Conservation (phyloP, 2,888 invertebrate genomes). For the Tetragnatha montana region DNA sequence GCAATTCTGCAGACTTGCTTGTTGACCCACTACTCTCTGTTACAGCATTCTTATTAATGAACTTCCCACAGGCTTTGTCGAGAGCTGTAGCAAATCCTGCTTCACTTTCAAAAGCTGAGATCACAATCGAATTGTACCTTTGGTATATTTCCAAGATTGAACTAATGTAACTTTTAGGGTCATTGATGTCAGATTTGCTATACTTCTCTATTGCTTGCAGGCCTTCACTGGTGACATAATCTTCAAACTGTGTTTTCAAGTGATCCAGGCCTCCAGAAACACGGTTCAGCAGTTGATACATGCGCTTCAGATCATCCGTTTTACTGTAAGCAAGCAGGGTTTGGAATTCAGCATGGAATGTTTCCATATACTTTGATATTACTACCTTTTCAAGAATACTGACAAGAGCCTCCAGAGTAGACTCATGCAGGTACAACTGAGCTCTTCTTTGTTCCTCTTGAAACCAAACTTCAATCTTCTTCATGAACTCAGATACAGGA, state of each 20-base stretch:
- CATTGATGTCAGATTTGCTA: constrained; percentile 91
- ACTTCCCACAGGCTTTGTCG: constrained; percentile 89
- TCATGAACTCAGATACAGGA: constrained; percentile 98
- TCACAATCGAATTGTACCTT: constrained; percentile 94
- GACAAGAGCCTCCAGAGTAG: constrained; percentile 90
- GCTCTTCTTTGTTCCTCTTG: constrained; percentile 95
- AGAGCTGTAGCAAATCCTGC: constrained; percentile 80
- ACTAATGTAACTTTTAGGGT: constrained; percentile 96
- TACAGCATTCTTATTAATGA: constrained; percentile 97
- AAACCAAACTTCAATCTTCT: constrained; percentile 86
- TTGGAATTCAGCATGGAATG: constrained; percentile 93
- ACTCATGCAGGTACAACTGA: constrained; percentile 95
- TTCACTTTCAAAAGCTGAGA: constrained; percentile 95
- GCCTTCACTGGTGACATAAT: constrained; percentile 93
- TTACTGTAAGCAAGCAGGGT: constrained; percentile 95
- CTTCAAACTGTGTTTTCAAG: constrained; percentile 90
- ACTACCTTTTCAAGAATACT: constrained; percentile 95
- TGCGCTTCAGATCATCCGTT: constrained; percentile 93
- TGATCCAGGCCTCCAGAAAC: constrained; percentile 93
- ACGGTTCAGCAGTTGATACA: constrained; percentile 94
- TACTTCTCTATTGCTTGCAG: constrained; percentile 94
- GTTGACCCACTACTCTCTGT: constrained; percentile 88
- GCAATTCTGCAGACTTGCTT: constrained; percentile 93
- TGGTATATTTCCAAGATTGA: constrained; percentile 97
- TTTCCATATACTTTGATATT: constrained; percentile 95